Evolutionary conservation across 1,140 invertebrate species (phyloP).

Genomic region (Drosophila repleta): DNA sequence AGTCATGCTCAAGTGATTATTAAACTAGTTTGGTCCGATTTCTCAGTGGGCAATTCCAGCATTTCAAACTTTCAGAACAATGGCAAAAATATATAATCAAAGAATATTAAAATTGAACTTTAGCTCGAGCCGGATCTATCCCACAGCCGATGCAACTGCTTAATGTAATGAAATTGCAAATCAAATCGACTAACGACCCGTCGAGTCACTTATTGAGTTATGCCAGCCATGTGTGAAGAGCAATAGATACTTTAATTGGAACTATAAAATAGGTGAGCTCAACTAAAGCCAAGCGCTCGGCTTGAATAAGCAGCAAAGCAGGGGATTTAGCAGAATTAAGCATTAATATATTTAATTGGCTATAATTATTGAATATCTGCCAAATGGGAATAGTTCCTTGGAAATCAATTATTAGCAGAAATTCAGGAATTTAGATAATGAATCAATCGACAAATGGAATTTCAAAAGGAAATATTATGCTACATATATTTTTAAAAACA

Average conservation of each 20-base stretch:
- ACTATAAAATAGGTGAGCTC: slow-evolving; percentile 33
- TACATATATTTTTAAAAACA: too few relatives aligned
- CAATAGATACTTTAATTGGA: slow-evolving; percentile 67
- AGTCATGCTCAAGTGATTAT: slow-evolving; percentile 79
- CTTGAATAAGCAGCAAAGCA: neutral
- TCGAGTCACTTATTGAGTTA: slow-evolving; percentile 72
- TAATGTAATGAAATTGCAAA: slow-evolving; percentile 63
- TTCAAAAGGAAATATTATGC: too few relatives aligned
- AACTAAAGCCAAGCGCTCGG: slow-evolving; percentile 12
- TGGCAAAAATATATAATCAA: slow-evolving; percentile 58
- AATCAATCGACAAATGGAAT: too few relatives aligned
- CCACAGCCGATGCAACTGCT: slow-evolving; percentile 44
- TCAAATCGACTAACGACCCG: slow-evolving; percentile 45
- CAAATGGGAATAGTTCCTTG: too few relatives aligned
- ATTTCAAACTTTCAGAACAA: slow-evolving; percentile 54
- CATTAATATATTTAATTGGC: too few relatives aligned
- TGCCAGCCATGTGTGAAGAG: slow-evolving; percentile 70
- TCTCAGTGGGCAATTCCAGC: slow-evolving; percentile 71
- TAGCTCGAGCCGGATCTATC: slow-evolving; percentile 38
- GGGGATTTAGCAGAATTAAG: neutral
- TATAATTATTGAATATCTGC: too few relatives aligned
- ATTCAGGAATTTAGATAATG: too few relatives aligned
- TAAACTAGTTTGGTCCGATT: slow-evolving; percentile 73
- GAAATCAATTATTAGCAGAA: too few relatives aligned
- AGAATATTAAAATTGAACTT: slow-evolving; percentile 69